Evolutionary conservation across 2,797 vertebrate genomes (phyloP).

Genomic region (Chrysolophus pictus): DNA sequence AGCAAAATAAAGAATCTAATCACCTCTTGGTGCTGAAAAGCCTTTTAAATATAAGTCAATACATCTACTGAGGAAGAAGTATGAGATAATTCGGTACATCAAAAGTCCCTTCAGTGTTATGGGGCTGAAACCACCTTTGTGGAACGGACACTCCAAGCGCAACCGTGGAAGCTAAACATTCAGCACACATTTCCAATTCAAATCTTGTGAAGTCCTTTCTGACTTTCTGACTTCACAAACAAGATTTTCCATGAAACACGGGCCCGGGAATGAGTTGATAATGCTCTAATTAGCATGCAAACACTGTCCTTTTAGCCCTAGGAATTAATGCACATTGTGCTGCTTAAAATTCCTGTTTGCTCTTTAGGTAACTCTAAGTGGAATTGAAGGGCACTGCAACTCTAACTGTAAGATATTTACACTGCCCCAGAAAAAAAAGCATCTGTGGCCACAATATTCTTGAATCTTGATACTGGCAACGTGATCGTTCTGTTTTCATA

Average conservation of each 20-base stretch:
- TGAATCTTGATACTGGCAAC: slow-evolving; percentile 5
- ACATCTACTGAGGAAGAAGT: not conserved
- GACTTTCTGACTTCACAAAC: not conserved
- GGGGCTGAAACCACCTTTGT: not conserved
- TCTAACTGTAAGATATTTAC: not conserved
- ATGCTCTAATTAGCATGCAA: not conserved
- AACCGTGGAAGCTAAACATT: not conserved
- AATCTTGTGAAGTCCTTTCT: not conserved
- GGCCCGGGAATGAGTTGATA: not conserved
- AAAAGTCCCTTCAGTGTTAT: not conserved
- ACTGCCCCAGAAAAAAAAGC: not conserved
- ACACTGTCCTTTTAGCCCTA: not conserved
- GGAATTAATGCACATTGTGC: not conserved
- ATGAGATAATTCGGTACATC: not conserved
- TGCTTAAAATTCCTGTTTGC: not conserved
- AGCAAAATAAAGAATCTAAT: slow-evolving; percentile 14
- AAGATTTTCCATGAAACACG: not conserved
- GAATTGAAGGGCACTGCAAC: not conserved
- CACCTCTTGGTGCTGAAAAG: not conserved
- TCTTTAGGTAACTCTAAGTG: slow-evolving; percentile 23
- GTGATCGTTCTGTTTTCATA: not conserved
- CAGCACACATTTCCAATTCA: fast-evolving
- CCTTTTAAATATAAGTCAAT: not conserved
- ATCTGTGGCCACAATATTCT: slow-evolving; percentile 48
- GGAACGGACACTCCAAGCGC: not conserved